phyloP scores from a whole-genome alignment of 2,113 vertebrate genomes.

The Lepus europaeus region DNA sequence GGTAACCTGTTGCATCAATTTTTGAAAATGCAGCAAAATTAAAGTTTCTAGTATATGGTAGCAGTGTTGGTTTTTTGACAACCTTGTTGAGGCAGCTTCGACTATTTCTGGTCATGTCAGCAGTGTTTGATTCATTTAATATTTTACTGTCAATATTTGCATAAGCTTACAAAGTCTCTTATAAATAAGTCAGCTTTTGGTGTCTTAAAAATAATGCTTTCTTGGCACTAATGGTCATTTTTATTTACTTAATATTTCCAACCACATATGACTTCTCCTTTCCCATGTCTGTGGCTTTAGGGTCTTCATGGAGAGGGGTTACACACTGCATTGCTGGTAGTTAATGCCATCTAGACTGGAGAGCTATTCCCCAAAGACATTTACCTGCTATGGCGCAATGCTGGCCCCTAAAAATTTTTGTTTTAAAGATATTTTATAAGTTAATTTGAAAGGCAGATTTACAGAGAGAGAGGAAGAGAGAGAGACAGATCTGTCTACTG shows the following conservation, averaged over 20 bases:
- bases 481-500: no score
- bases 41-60: neutral
- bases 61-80: neutral
- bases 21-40: conserved; percentile 51
- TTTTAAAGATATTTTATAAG: no score
- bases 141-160: conserved; percentile 43
- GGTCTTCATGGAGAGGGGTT: neutral
- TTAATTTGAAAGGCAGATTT: no score
- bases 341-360: neutral
- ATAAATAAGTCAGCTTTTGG: neutral
- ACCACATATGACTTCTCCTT: neutral
- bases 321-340: neutral
- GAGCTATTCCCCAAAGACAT: neutral
- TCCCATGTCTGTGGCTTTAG: neutral
- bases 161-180: neutral
- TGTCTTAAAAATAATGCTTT: conserved; percentile 44
- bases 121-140: neutral
- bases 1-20: neutral
- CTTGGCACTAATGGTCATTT: neutral
- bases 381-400: no score
- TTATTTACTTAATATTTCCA: neutral
- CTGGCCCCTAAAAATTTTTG: no score
- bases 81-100: conserved; percentile 50
- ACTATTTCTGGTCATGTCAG: neutral
- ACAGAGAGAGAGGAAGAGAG: no score